These are phyloP conservation scores for Lepidostoma basale DNA, from an alignment of 1,140 invertebrate genomes.

Conservation along the genomic window DNA sequence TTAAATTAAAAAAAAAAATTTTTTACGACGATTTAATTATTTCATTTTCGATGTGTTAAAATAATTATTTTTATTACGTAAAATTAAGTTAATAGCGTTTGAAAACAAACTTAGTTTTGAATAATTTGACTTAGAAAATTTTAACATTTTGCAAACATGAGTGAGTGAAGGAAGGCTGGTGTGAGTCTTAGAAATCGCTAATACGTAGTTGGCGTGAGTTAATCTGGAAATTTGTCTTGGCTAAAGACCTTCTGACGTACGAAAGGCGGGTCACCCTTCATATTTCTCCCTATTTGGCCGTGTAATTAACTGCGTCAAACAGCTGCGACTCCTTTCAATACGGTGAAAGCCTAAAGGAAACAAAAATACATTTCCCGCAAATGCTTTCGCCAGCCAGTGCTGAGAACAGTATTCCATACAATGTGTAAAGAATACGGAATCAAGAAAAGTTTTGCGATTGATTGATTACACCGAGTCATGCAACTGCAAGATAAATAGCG, in stretches of 20 bases:
- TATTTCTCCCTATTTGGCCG: background rate
- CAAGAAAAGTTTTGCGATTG: too few species aligned
- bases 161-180: too few species aligned
- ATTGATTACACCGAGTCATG: background rate
- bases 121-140: too few species aligned
- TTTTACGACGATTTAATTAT: too few species aligned
- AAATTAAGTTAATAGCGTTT: too few species aligned
- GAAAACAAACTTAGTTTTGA: too few species aligned
- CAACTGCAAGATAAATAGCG: background rate
- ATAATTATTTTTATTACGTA: too few species aligned
- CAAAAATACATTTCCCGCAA: background rate
- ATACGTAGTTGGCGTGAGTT: slow-evolving; percentile 42
- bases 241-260: slow-evolving; percentile 8
- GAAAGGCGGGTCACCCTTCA: background rate
- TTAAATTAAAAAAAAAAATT: too few species aligned
- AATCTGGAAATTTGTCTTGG: slow-evolving; percentile 24
- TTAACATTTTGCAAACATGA: too few species aligned
- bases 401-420: background rate
- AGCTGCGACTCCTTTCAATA: slow-evolving; percentile 13
- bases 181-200: too few species aligned
- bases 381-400: background rate
- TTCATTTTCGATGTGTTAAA: too few species aligned
- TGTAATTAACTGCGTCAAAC: slow-evolving; percentile 27
- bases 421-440: background rate
- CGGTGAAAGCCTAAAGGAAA: slow-evolving; percentile 1